Percentiles rank a stretch among this genome's conserved stretches.
These are phyloP conservation scores for Drosophila nebulosa DNA, from an alignment of 1,140 invertebrate genomes.

Conservation along the genomic window DNA sequence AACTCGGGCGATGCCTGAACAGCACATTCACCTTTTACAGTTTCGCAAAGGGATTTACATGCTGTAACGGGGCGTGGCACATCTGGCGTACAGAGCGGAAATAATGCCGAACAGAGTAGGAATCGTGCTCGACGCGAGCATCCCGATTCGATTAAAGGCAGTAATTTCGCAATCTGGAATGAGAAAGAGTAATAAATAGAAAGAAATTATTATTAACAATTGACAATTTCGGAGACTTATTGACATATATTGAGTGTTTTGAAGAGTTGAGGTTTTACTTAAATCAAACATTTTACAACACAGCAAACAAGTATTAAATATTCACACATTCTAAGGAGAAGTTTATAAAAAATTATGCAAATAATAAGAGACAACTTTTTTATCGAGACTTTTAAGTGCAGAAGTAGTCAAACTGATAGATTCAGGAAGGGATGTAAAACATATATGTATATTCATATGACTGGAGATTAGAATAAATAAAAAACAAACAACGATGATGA, in stretches of 20 bases:
- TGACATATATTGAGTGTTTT: no score
- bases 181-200: constrained; percentile 83
- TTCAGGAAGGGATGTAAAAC: no score
- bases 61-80: constrained; percentile 92
- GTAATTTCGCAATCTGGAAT: constrained; percentile 86
- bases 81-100: constrained; percentile 95
- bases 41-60: constrained; percentile 92
- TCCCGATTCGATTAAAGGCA: constrained; percentile 84
- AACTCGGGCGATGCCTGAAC: constrained; percentile 84
- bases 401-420: no score
- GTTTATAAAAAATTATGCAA: background rate
- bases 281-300: no score
- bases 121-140: constrained; percentile 93
- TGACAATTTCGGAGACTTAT: background rate
- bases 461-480: no score
- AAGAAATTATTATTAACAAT: background rate
- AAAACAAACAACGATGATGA: no score
- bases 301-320: no score
- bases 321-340: no score
- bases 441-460: no score
- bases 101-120: constrained; percentile 95
- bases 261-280: no score
- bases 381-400: no score
- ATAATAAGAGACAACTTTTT: no score
- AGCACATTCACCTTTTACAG: constrained; percentile 88